Evolutionary conservation across 1,140 invertebrate species (phyloP).

Genomic region (Papilio helenus): DNA sequence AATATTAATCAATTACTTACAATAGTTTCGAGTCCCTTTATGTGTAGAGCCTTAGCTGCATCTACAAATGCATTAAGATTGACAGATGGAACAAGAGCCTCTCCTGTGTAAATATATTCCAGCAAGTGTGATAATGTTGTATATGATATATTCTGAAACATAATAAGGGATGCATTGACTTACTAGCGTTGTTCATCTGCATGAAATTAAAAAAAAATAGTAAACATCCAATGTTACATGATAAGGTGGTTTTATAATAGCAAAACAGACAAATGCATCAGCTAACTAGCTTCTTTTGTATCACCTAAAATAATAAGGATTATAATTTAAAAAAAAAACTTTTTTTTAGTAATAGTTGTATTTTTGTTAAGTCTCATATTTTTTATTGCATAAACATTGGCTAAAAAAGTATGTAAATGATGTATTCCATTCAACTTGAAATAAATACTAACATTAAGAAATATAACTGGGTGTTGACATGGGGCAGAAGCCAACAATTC

Average conservation of each 20-base stretch:
- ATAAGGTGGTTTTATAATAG: too few relatives aligned
- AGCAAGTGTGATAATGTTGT: conserved; percentile 66
- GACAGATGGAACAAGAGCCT: conserved; percentile 69
- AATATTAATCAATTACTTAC: conserved; percentile 52
- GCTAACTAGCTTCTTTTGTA: too few relatives aligned
- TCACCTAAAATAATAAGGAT: too few relatives aligned
- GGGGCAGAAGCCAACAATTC: conserved; percentile 89
- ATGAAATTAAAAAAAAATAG: too few relatives aligned
- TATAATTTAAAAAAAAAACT: too few relatives aligned
- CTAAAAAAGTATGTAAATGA: too few relatives aligned
- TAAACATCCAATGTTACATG: too few relatives aligned
- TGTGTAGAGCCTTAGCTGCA: conserved; percentile 74
- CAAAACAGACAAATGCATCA: too few relatives aligned
- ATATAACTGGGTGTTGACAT: conserved; percentile 91
- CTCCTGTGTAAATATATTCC: conserved; percentile 80
- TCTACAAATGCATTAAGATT: conserved; percentile 68
- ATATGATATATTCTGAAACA: conserved; percentile 76
- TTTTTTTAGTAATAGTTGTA: too few relatives aligned
- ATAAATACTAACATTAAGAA: conserved; percentile 79
- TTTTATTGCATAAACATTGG: too few relatives aligned
- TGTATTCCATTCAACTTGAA: not conserved
- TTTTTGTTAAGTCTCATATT: too few relatives aligned
- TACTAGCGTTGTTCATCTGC: too few relatives aligned
- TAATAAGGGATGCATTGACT: not conserved
- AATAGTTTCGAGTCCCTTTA: conserved; percentile 74